These are phyloP conservation scores for Plodia interpunctella DNA, from an alignment of 1,140 invertebrate species.

Conservation along the genomic window DNA sequence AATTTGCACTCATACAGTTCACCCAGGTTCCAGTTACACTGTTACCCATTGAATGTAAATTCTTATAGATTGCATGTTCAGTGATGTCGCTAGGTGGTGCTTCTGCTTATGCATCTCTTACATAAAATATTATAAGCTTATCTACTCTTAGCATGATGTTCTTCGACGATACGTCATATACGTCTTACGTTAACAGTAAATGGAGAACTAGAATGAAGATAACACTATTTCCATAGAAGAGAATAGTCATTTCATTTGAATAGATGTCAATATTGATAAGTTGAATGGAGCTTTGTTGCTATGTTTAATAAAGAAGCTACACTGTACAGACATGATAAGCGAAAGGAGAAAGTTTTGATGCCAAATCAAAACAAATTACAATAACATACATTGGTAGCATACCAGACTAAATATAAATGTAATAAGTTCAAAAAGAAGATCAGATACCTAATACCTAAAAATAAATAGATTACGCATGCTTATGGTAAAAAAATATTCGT, in stretches of 20 bases:
- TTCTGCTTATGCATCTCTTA: not conserved
- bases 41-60: constrained; percentile 47
- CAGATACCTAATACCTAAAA: not conserved
- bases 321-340: no score
- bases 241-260: no score
- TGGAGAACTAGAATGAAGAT: not conserved
- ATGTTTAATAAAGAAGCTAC: no score
- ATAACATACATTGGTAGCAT: no score
- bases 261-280: no score
- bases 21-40: constrained; percentile 17
- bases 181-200: not conserved
- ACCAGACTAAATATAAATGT: no score
- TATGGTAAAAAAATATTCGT: constrained; percentile 5
- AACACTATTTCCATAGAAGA: no score
- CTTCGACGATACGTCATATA: not conserved
- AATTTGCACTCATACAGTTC: constrained; percentile 4
- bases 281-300: no score
- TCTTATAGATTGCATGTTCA: constrained; percentile 18
- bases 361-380: no score
- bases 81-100: not conserved
- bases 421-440: no score
- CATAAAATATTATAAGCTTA: not conserved
- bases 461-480: constrained; percentile 2
- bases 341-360: no score
- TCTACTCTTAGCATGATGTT: not conserved